Evolutionary conservation across 2,797 vertebrate species (phyloP).

Genomic region (Gymnothorax javanicus): DNA sequence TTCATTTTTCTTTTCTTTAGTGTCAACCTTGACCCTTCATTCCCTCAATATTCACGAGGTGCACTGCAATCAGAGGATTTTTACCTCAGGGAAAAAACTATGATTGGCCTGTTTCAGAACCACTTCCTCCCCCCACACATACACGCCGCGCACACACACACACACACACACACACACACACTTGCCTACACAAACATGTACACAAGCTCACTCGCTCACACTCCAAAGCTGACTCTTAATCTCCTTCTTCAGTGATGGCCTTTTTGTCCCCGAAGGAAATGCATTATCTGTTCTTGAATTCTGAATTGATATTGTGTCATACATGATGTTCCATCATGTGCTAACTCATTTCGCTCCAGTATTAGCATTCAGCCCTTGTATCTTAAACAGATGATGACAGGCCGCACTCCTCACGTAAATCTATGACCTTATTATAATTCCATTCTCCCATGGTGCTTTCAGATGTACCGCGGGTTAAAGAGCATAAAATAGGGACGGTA

Average conservation of each 20-base stretch:
- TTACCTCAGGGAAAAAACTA: neutral
- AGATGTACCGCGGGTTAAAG: constrained; percentile 22
- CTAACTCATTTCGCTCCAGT: neutral
- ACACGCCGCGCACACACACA: neutral
- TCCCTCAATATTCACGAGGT: constrained; percentile 21
- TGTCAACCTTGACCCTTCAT: constrained; percentile 50
- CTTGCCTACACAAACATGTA: neutral
- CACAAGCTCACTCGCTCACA: neutral
- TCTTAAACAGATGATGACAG: constrained; percentile 20
- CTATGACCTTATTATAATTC: constrained; percentile 22
- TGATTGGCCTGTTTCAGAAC: constrained; percentile 5
- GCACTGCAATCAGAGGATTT: neutral
- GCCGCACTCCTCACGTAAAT: constrained; percentile 12
- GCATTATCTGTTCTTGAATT: neutral
- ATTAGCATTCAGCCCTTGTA: neutral
- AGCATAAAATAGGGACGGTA: constrained; percentile 3
- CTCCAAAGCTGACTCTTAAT: constrained; percentile 20
- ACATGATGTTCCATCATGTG: neutral
- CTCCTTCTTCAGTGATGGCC: constrained; percentile 20
- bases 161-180: neutral
- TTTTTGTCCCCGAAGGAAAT: neutral
- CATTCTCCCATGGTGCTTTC: neutral
- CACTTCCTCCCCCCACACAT: too few species aligned
- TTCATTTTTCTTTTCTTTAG: constrained; percentile 46
- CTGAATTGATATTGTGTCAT: neutral